These are phyloP conservation scores for Himalopsyche phryganea DNA, from an alignment of 1,140 invertebrate genomes.

Conservation along the genomic window DNA sequence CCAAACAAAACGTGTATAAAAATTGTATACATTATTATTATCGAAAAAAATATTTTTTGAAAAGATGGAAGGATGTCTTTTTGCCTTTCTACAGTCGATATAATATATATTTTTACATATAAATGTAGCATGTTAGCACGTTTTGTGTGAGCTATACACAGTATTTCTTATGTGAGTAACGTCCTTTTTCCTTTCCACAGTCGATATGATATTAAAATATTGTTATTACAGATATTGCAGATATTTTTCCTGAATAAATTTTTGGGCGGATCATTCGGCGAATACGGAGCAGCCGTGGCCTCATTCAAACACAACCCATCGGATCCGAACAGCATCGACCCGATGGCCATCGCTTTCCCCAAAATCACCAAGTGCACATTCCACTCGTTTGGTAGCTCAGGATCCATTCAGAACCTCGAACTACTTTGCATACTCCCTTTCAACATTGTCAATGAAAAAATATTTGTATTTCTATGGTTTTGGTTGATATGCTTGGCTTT, in stretches of 20 bases:
- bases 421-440: conserved; percentile 70
- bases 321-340: conserved; percentile 42
- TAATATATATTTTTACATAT: too few relatives aligned
- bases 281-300: conserved; percentile 63
- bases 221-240: conserved; percentile 55
- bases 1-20: too few relatives aligned
- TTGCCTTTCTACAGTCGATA: too few relatives aligned
- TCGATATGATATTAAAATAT: too few relatives aligned
- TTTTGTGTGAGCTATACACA: too few relatives aligned
- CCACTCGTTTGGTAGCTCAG: conserved; percentile 61
- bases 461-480: conserved; percentile 76
- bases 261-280: conserved; percentile 68
- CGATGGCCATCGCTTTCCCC: conserved; percentile 65
- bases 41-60: too few relatives aligned
- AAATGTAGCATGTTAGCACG: too few relatives aligned
- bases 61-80: too few relatives aligned
- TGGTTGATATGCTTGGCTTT: conserved; percentile 71
- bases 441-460: conserved; percentile 78
- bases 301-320: conserved; percentile 41
- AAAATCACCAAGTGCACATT: conserved; percentile 80
- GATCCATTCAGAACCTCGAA: conserved; percentile 58
- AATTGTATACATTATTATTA: too few relatives aligned
- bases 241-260: conserved; percentile 67
- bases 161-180: too few relatives aligned
- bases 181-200: too few relatives aligned